Evolutionary conservation across 1,140 invertebrate species (phyloP), one percentile per base, ranked within the genome.

Genomic region (Paracyclopina nana): DNA sequence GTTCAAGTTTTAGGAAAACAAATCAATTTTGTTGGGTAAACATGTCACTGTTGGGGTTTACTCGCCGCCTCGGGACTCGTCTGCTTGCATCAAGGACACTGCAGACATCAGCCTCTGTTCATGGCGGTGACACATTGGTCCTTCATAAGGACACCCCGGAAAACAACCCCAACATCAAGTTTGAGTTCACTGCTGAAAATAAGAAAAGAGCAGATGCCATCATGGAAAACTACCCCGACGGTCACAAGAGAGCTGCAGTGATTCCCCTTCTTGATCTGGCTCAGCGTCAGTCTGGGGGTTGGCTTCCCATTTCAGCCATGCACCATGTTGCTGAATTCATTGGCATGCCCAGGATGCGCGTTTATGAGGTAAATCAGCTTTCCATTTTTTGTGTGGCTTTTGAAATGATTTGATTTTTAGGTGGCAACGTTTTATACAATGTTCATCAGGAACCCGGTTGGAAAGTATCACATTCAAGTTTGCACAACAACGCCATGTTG

Each of bases 391-490:
- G n/a, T n/a, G n/a, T n/a, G n/a, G n/a, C n/a, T n/a, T n/a, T n/a
- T n/a, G n/a, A n/a, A n/a, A n/a, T n/a, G n/a, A n/a, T n/a, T n/a
- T n/a, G n/a, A n/a, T n/a, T n/a, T n/a, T n/a, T n/a, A n/a, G n/a
- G 95, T 99, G 16, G 95, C 95, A 41, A 99, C 95, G 4, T 99
- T 99, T 66, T 99, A 99, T 61, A 98, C 95, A 9, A 99, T 99
- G 95, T 99, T 94, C 61, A 94, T 91, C 66, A 78, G 90, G 60
- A 76, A 82, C 65, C 90, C 88, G 24, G 82, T 88, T 53, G 90
- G 91, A 31, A 96, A 95, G 68, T 92, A 94, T 65, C 87, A 94
- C 65, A 65, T 98, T 11, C 87, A 96, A 72, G 78, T 99, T 16
- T 99, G 95, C 62, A 97, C 91, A 0, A 98, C 94, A 24, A 99